These are phyloP conservation scores for Drosophila kuntzei DNA, from an alignment of 2,888 invertebrate species.

Conservation along the genomic window DNA sequence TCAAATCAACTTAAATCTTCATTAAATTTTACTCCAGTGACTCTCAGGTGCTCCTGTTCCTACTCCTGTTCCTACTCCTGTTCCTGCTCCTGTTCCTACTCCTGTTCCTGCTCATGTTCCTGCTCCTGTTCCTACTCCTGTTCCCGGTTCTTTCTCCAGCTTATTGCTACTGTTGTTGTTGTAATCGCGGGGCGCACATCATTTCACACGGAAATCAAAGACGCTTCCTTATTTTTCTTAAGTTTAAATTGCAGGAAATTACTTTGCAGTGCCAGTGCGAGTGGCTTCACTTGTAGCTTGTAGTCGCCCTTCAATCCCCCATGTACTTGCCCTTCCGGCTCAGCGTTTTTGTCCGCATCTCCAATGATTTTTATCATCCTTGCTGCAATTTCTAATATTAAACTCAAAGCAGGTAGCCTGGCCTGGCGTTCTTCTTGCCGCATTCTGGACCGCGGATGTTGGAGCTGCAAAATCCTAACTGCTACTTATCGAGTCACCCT, in stretches of 20 bases:
- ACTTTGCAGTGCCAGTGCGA: slow-evolving; percentile 67
- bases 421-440: slow-evolving; percentile 10
- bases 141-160: not conserved
- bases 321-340: not conserved
- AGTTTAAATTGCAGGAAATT: slow-evolving; percentile 82
- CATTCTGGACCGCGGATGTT: slow-evolving; percentile 56
- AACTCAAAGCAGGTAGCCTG: slow-evolving; percentile 62
- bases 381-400: slow-evolving; percentile 71
- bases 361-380: slow-evolving; percentile 62
- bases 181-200: slow-evolving; percentile 60
- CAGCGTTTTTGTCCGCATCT: slow-evolving; percentile 26
- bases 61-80: not conserved
- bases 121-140: not conserved
- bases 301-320: no score
- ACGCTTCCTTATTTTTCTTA: slow-evolving; percentile 80
- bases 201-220: slow-evolving; percentile 82
- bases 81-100: not conserved
- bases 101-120: not conserved
- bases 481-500: slow-evolving; percentile 71
- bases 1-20: slow-evolving; percentile 73
- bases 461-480: slow-evolving; percentile 74
- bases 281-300: slow-evolving; percentile 38
- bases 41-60: slow-evolving; percentile 5
- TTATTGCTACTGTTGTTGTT: slow-evolving; percentile 30
- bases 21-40: slow-evolving; percentile 44